Conservation (phyloP, 2,797 vertebrate genomes). For the Sebastes steindachneri region DNA sequence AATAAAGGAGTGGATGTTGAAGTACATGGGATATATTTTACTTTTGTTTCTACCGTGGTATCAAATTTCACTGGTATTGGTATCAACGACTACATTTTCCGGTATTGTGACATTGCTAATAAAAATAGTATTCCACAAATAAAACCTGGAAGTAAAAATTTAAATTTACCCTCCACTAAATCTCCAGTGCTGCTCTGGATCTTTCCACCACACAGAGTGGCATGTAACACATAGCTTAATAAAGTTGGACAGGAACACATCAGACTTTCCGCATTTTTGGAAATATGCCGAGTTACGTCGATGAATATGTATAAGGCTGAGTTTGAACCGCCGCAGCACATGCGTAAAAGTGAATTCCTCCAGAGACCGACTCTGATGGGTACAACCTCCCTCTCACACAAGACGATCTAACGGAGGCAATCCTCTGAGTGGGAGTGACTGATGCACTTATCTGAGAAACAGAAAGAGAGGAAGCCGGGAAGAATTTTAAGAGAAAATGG, state of each 20-base stretch:
- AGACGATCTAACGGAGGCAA: slow-evolving; percentile 42
- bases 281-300: slow-evolving; percentile 17
- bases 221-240: slow-evolving; percentile 1
- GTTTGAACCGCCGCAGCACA: slow-evolving; percentile 50
- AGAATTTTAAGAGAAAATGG: slow-evolving; percentile 46
- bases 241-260: slow-evolving; percentile 36
- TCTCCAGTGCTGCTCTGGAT: background rate
- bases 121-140: background rate
- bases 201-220: slow-evolving; percentile 3
- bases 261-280: slow-evolving; percentile 36
- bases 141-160: background rate
- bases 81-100: too few relatives aligned
- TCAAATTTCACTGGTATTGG: too few relatives aligned
- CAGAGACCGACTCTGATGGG: slow-evolving; percentile 53
- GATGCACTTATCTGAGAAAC: slow-evolving; percentile 66
- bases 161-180: background rate
- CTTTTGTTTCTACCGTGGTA: too few relatives aligned
- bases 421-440: slow-evolving; percentile 48
- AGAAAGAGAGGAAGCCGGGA: slow-evolving; percentile 19
- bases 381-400: slow-evolving; percentile 57
- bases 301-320: slow-evolving; percentile 66
- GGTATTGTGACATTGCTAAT: background rate
- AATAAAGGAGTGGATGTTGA: too few relatives aligned
- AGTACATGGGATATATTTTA: too few relatives aligned
- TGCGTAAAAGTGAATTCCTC: slow-evolving; percentile 61